phyloP scores from a whole-genome alignment of 92 coral and sea anemone species.

The Plumapathes pennacea region DNA sequence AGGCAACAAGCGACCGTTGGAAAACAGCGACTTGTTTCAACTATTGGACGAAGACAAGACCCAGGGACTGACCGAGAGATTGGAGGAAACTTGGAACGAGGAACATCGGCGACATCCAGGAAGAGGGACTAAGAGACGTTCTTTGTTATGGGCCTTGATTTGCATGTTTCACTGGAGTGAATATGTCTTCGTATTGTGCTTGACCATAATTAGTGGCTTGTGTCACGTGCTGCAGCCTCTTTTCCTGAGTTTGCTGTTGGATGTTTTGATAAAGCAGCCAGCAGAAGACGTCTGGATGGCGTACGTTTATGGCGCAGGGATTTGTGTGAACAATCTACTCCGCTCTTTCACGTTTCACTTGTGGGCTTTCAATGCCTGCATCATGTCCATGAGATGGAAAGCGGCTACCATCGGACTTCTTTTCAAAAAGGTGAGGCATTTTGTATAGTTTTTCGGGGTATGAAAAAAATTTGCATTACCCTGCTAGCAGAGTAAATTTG shows the following conservation, averaged over 20 bases:
- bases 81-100: constrained; percentile 25
- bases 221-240: constrained; percentile 49
- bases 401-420: constrained; percentile 37
- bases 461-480: too few relatives aligned
- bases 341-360: constrained; percentile 38
- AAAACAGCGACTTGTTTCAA: constrained; percentile 32
- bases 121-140: constrained; percentile 34
- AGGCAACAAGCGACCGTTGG: constrained; percentile 40
- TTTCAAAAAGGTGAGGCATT: constrained; percentile 22
- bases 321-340: constrained; percentile 20
- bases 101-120: neutral
- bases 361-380: constrained; percentile 23
- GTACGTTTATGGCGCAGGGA: constrained; percentile 33
- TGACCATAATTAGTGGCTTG: constrained; percentile 33
- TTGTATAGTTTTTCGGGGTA: too few relatives aligned
- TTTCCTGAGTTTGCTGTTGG: constrained; percentile 30
- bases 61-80: constrained; percentile 28
- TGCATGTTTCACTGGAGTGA: constrained; percentile 44
- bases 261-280: constrained; percentile 14
- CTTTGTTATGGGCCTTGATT: constrained; percentile 39
- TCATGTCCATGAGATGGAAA: constrained; percentile 46
- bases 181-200: constrained; percentile 36
- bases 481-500: too few relatives aligned
- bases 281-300: constrained; percentile 13
- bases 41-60: constrained; percentile 34